Conservation (phyloP, 2,113 vertebrate species). For the Ranitomeya variabilis region DNA sequence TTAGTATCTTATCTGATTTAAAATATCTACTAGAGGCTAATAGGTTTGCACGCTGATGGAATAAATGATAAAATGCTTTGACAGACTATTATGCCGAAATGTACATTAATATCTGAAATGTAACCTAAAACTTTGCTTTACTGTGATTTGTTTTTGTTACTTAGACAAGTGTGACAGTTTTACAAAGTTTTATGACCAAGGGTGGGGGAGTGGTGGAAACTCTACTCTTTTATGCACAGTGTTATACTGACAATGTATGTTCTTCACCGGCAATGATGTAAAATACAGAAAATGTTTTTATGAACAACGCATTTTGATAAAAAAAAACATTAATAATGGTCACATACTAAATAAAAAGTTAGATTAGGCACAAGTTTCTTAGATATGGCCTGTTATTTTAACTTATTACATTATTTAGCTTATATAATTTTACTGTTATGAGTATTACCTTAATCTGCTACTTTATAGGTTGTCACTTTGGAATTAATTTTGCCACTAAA, state of each 20-base stretch:
- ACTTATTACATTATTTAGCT: too few species aligned
- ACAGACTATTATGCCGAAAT: background rate
- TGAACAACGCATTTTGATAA: background rate
- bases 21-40: background rate
- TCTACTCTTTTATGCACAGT: background rate
- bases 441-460: too few species aligned
- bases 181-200: background rate
- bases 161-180: constrained; percentile 3
- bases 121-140: constrained; percentile 3
- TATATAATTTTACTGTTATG: too few species aligned
- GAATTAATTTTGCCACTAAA: too few species aligned
- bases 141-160: background rate
- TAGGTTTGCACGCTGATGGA: constrained; percentile 13
- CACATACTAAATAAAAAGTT: background rate
- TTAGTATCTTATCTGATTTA: constrained; percentile 6
- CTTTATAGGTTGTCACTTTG: too few species aligned
- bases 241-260: background rate
- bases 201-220: background rate
- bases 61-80: constrained; percentile 16
- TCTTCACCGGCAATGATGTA: background rate
- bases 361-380: background rate
- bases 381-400: too few species aligned
- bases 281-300: background rate
- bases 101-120: background rate
- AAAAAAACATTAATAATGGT: background rate